These are phyloP conservation scores for Agrochola circellaris DNA, from an alignment of 2,888 invertebrate species.

Conservation along the genomic window DNA sequence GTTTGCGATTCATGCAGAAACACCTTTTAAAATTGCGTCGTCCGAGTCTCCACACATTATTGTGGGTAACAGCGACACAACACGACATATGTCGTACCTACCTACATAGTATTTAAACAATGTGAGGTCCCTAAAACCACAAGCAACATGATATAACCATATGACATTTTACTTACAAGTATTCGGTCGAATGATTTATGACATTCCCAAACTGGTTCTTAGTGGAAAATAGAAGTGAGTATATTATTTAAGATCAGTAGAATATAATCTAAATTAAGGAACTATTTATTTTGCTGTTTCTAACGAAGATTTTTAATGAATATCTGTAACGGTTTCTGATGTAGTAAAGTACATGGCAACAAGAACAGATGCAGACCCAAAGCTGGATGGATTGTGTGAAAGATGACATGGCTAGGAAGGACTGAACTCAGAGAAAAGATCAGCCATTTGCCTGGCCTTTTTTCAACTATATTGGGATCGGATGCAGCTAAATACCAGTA, in stretches of 20 bases:
- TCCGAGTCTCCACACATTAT: slow-evolving; percentile 17
- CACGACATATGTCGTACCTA: slow-evolving; percentile 20
- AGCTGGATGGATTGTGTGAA: neutral
- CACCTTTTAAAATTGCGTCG: slow-evolving; percentile 5
- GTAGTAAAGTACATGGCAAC: neutral
- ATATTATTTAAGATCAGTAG: slow-evolving; percentile 12
- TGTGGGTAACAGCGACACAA: slow-evolving; percentile 16
- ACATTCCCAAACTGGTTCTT: slow-evolving; percentile 61
- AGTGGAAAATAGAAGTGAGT: slow-evolving; percentile 44
- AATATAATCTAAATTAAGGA: slow-evolving; percentile 7
- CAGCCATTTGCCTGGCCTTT: too few relatives aligned
- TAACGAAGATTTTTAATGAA: neutral
- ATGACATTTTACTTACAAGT: slow-evolving; percentile 75
- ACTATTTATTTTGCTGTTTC: slow-evolving; percentile 6
- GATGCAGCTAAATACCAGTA: too few relatives aligned
- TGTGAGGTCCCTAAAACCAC: slow-evolving; percentile 64
- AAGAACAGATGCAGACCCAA: neutral
- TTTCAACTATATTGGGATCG: too few relatives aligned
- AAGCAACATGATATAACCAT: slow-evolving; percentile 70
- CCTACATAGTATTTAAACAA: slow-evolving; percentile 64
- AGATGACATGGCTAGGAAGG: neutral
- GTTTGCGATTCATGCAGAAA: neutral
- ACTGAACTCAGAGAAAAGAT: neutral
- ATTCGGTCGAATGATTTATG: slow-evolving; percentile 68
- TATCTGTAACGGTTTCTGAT: neutral